phyloP scores from a whole-genome alignment of 1,140 invertebrate genomes.

The Psix sp. region DNA sequence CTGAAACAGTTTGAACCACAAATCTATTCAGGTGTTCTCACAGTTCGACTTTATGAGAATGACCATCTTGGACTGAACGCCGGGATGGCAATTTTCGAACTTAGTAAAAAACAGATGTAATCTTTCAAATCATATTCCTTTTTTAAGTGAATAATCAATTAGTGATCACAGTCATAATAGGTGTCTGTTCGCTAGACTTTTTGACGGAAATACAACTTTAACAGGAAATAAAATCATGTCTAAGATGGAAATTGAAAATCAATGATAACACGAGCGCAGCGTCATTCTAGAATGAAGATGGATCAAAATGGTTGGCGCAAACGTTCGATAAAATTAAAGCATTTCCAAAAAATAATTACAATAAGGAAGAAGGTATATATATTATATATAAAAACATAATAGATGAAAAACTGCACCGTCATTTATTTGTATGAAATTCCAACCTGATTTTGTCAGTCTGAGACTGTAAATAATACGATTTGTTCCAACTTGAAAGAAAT shows the following conservation, averaged over 20 bases:
- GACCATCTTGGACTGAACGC: not conserved
- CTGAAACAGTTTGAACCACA: not conserved
- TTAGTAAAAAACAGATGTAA: conserved; percentile 15
- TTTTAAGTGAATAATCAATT: conserved; percentile 30
- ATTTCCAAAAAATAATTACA: conserved; percentile 22
- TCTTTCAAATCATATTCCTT: conserved; percentile 24
- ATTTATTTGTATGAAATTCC: conserved; percentile 28
- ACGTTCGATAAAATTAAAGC: conserved; percentile 8
- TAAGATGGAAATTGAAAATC: not conserved
- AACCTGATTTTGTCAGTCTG: conserved; percentile 25
- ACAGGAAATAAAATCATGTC: conserved; percentile 17
- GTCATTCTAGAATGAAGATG: conserved; percentile 19
- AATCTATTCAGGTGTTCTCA: not conserved
- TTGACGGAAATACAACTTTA: conserved; percentile 9
- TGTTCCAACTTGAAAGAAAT: conserved; percentile 22
- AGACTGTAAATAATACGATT: conserved; percentile 52
- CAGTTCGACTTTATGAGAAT: not conserved
- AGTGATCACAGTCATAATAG: conserved; percentile 28
- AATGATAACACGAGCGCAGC: not conserved
- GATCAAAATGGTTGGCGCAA: conserved; percentile 11
- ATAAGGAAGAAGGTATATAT: conserved; percentile 8
- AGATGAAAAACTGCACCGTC: conserved; percentile 49
- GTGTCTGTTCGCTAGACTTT: conserved; percentile 32
- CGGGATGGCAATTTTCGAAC: conserved; percentile 5
- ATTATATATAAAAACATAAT: conserved; percentile 40